Base-by-base conservation (phyloP, 2,113 vertebrate species). In the Hucho hucho region DNA sequence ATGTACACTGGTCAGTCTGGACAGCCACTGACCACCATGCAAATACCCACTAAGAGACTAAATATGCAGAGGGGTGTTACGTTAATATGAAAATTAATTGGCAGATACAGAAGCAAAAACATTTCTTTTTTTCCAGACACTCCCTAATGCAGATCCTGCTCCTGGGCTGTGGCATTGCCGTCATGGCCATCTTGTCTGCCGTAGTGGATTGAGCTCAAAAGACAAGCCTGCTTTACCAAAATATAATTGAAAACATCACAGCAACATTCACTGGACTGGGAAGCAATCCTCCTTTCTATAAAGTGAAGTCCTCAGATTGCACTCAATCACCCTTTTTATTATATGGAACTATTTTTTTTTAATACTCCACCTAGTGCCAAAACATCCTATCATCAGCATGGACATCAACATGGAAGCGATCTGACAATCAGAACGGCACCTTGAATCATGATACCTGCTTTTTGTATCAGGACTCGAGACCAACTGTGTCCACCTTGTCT, bases 111-210 rank as follows among this genome's bases (percentile, higher is more conserved):
- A 53, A 53, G 4, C 49, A 16, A 4, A 6, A 18, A 24, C 3
- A 59, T 22, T 22, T 56, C 64, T 47, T 22, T 73, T 61, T 68
- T 76, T 67, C 78, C 88, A 99, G 98, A 87, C 94, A 94, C 75
- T 98, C 97, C 24, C 59, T 98, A 20, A 86, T 94, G 81, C 97
- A 99, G 78, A 92, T 98, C 75, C 89, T 97, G 63, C 93, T 99
- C 83, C 93, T 99, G 68, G 92, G 95, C 86, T 86, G 88, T 6
- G 97, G 98, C 37, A 94, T 98, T 68, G 89, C 93, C 24, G 94
- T 96, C 87, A 98, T 98, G 96, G 95, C 95, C 81, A 83, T 96
- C 76, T 92, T 98, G 61, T 95, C 97, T 0, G 79, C 91, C 47
- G 89, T 94, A 12, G 89, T 94, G 0, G 95, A 95, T 70, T 96